Conservation (phyloP, 2,797 vertebrate genomes). For the Bryconaethiops microstoma region DNA sequence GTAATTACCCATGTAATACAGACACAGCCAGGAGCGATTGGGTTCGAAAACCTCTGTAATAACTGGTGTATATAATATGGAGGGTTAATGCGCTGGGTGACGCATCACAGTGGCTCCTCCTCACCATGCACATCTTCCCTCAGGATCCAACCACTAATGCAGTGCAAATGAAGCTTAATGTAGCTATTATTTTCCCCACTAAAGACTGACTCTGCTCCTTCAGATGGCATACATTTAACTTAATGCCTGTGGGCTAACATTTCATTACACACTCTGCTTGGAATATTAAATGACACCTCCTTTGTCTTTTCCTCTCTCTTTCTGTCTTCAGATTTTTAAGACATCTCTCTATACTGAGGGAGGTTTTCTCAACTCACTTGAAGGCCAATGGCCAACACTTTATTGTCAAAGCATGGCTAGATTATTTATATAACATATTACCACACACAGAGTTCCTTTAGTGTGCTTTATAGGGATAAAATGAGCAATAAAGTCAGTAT, state of each 20-base stretch:
- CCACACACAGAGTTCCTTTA: too few relatives aligned
- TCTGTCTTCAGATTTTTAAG: background rate
- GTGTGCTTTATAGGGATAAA: too few relatives aligned
- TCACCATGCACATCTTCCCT: constrained; percentile 39
- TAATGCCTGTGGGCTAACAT: background rate
- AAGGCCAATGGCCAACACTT: too few relatives aligned
- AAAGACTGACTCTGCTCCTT: constrained; percentile 26
- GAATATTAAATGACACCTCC: constrained; percentile 13
- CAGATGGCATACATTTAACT: background rate
- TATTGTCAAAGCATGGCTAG: too few relatives aligned
- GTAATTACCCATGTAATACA: background rate
- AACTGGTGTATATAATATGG: background rate
- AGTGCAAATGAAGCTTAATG: constrained; percentile 75
- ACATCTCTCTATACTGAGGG: background rate
- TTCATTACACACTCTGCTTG: background rate
- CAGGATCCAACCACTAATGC: constrained; percentile 66
- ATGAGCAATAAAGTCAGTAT: too few relatives aligned
- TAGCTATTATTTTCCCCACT: constrained; percentile 62
- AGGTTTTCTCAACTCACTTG: background rate
- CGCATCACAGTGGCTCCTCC: background rate
- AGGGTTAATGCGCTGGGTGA: background rate
- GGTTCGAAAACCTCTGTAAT: background rate
- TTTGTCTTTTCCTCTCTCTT: constrained; percentile 42
- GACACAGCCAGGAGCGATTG: background rate
- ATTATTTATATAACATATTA: background rate